Percentiles rank a stretch among this genome's conserved stretches.
phyloP scores from a whole-genome alignment of 1,140 invertebrate genomes.

The Phthorimaea operculella region DNA sequence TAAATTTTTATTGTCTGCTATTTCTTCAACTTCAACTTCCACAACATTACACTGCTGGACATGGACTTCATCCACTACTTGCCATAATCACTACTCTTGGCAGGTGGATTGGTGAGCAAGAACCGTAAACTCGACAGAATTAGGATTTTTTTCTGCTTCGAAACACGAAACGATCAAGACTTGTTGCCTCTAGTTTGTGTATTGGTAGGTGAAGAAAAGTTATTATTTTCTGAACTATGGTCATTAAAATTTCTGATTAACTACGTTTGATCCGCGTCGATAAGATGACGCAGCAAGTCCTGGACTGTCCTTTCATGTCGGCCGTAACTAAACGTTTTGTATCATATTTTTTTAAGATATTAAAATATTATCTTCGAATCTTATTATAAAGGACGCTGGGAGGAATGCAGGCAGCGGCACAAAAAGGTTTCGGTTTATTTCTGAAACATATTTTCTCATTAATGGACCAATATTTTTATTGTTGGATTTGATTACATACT shows the following conservation, averaged over 20 bases:
- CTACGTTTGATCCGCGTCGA: conserved; percentile 63
- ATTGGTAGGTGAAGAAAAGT: conserved; percentile 54
- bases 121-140: too few species aligned
- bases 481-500: too few species aligned
- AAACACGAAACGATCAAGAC: conserved; percentile 36
- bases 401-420: conserved; percentile 22
- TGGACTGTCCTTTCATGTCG: conserved; percentile 48
- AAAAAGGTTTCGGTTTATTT: neutral
- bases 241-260: conserved; percentile 69
- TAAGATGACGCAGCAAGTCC: conserved; percentile 56
- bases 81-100: too few species aligned
- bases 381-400: neutral
- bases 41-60: too few species aligned
- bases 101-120: too few species aligned
- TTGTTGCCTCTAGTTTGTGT: conserved; percentile 20
- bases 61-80: too few species aligned
- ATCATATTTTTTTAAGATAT: conserved; percentile 55
- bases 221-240: conserved; percentile 67
- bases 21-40: too few species aligned
- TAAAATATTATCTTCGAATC: conserved; percentile 43
- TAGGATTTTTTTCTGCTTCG: too few species aligned
- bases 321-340: conserved; percentile 57
- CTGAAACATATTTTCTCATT: neutral
- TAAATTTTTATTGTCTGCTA: too few species aligned
- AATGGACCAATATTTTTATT: too few species aligned